A percentile compares a stretch with the other conserved stretches of the same genome.
phyloP scores from a whole-genome alignment of 2,797 vertebrate genomes.

The Petrocephalus sullivani region DNA sequence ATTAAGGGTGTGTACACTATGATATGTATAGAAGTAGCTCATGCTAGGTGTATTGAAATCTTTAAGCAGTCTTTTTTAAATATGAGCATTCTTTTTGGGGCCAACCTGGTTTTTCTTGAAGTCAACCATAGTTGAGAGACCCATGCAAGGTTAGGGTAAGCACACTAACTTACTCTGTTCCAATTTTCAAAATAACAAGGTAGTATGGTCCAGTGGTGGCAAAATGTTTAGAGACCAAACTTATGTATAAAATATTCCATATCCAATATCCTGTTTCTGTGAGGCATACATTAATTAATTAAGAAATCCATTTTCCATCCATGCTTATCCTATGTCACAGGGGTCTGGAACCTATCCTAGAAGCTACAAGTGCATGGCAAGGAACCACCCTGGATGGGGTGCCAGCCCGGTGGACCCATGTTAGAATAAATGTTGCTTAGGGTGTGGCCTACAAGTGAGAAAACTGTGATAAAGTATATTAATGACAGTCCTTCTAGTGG shows the following conservation, averaged over 20 bases:
- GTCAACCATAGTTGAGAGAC: neutral
- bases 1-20: neutral
- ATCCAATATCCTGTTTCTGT: neutral
- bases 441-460: too few species aligned
- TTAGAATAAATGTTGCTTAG: too few species aligned
- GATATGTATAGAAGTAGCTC: neutral
- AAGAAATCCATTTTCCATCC: neutral
- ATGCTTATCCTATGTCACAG: neutral
- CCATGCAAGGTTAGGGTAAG: neutral
- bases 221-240: neutral
- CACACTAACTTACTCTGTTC: neutral
- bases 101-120: neutral
- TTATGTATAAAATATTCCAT: neutral
- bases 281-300: neutral
- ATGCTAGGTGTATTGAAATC: neutral
- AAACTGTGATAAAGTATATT: too few species aligned
- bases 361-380: neutral
- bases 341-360: neutral
- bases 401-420: neutral
- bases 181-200: neutral
- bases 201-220: neutral
- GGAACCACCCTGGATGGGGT: neutral
- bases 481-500: too few species aligned
- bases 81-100: neutral
- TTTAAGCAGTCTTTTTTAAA: neutral